Evolutionary conservation across 2,888 invertebrate genomes (phyloP).

Genomic region (Disparrhopalites patrizii): DNA sequence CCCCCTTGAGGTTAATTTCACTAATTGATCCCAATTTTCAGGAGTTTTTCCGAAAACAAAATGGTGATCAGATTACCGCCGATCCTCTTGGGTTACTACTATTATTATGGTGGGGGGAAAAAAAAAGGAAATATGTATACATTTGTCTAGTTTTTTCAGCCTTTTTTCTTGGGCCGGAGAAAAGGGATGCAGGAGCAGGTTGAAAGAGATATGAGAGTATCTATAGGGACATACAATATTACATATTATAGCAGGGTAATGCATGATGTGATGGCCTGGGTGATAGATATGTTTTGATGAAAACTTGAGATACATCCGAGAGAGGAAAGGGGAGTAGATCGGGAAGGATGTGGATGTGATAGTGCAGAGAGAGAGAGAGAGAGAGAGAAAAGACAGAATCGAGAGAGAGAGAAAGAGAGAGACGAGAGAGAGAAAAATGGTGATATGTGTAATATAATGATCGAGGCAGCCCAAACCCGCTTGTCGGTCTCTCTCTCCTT

Average conservation of each 20-base stretch:
- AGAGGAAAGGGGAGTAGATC: no score
- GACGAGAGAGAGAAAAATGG: no score
- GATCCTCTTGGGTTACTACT: not conserved
- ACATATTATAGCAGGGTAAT: no score
- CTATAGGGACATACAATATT: no score
- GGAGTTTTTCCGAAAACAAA: not conserved
- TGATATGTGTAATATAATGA: slow-evolving; percentile 8
- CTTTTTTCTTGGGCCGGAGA: no score
- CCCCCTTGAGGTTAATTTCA: slow-evolving; percentile 30
- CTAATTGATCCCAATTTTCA: slow-evolving; percentile 38
- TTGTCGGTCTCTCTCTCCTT: slow-evolving; percentile 14
- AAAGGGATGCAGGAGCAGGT: not conserved
- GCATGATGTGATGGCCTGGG: not conserved
- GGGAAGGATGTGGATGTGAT: no score
- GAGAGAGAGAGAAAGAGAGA: no score
- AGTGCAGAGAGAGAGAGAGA: no score
- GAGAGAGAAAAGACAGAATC: no score
- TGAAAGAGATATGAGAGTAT: no score
- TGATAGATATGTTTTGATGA: not conserved
- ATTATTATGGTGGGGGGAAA: no score
- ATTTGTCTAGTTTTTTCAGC: not conserved
- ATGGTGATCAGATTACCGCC: not conserved
- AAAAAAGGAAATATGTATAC: not conserved
- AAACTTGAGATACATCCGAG: not conserved
- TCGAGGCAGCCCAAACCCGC: slow-evolving; percentile 14